Evolutionary conservation across 1,140 invertebrate genomes (phyloP), one percentile per base, ranked within the genome.

Genomic region (Araneus ventricosus): DNA sequence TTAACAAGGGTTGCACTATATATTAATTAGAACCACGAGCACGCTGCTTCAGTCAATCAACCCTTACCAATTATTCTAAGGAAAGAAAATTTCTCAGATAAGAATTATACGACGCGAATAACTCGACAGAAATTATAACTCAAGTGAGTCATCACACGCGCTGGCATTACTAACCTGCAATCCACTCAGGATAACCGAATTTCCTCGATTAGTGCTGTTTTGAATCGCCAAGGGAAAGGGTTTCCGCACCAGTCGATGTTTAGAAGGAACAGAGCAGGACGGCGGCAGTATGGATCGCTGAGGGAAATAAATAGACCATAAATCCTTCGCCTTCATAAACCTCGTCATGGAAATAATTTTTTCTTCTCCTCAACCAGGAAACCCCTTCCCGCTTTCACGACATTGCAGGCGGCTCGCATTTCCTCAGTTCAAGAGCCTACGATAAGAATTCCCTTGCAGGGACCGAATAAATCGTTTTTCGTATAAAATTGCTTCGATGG

Each of bases 251-350:
- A 37, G 17, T 30, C 70, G 20, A 75, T n/a, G 30, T 22, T 75
- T 14, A 75, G 20, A 37, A 34, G 70, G 27, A 75, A 75, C 45
- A 34, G 70, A 75, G 6, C 8, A 67, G 27, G 61, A 67, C 27
- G n/a, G 27, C 63, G 63, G 45, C 45, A 52, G 45, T 52, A 52
- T 52, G 45, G 63, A 67, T 67, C 63, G 63, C 70, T n/a, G 37
- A 82, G 80, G 41, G 80, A 82, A 82, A 82, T 82, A 82, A 82
- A 82, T 82, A 82, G 80, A 82, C 80, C 80, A 82, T 82, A 82
- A 82, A 82, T 82, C 80, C 80, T 45, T 45, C 39, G 24, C 80
- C 27, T 45, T 82, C 63, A 67, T 67, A 8, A 30, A 67, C 63
- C 27, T 67, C 63, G 63, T 67, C 63, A 14, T 67, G 63, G 27